phyloP scores from a whole-genome alignment of 2,888 invertebrate genomes.

The Sinelater perroti region DNA sequence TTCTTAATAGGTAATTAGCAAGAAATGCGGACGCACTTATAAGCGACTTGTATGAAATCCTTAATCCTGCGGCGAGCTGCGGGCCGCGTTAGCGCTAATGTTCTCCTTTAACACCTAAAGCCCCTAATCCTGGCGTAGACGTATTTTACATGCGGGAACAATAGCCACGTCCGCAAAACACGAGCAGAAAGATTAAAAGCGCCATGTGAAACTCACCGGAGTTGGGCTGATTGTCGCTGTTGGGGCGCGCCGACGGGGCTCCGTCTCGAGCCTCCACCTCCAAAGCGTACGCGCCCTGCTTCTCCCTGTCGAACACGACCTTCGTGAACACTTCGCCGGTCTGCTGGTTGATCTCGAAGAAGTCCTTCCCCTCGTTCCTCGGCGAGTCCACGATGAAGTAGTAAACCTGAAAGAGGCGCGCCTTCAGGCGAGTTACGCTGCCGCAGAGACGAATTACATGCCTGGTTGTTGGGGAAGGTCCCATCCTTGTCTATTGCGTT shows the following conservation, averaged over 20 bases:
- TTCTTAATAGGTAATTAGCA: conserved; percentile 26
- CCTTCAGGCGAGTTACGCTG: conserved; percentile 10
- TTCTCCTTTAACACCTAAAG: conserved; percentile 27
- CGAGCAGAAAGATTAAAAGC: conserved; percentile 14
- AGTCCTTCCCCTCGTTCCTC: conserved; percentile 92
- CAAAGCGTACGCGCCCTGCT: conserved; percentile 95
- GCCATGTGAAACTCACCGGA: conserved; percentile 75
- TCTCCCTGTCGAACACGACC: conserved; percentile 96
- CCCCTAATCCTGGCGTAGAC: conserved; percentile 21
- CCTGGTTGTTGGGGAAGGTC: conserved; percentile 94
- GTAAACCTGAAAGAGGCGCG: conserved; percentile 74
- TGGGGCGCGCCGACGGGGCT: conserved; percentile 94
- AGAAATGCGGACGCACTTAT: conserved; percentile 17
- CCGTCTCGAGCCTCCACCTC: conserved; percentile 97
- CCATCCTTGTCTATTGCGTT: conserved; percentile 97
- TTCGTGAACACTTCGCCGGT: conserved; percentile 96
- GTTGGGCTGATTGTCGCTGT: conserved; percentile 93
- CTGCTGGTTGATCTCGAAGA: conserved; percentile 95
- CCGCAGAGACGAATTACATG: conserved; percentile 57
- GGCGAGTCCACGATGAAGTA: conserved; percentile 93
- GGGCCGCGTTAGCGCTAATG: conserved; percentile 26
- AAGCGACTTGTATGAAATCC: conserved; percentile 13
- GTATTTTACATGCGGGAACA: conserved; percentile 30
- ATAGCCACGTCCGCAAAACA: conserved; percentile 25
- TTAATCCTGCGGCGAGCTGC: conserved; percentile 18